Evolutionary conservation across 2,797 vertebrate genomes (phyloP).

Genomic region (Onychomys arenicola): DNA sequence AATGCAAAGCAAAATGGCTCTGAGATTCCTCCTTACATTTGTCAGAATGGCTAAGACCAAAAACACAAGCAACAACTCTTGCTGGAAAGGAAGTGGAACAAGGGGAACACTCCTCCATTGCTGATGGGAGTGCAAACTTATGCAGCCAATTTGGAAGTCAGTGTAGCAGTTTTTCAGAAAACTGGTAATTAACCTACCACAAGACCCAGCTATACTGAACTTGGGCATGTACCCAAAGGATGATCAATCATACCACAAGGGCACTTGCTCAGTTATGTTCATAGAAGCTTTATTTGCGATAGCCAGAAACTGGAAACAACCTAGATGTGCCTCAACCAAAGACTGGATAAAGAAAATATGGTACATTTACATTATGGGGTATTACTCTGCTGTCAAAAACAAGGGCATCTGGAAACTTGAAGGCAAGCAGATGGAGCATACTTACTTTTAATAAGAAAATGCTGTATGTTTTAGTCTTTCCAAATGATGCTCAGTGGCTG

Average conservation of each 20-base stretch:
- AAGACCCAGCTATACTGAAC: not conserved
- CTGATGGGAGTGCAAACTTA: not conserved
- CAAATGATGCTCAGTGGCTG: not conserved
- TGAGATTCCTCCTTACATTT: not conserved
- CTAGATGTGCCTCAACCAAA: not conserved
- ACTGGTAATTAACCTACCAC: not conserved
- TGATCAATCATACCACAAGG: not conserved
- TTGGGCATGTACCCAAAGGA: not conserved
- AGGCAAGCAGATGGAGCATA: not conserved
- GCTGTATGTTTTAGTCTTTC: too few relatives aligned
- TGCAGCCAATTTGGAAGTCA: not conserved
- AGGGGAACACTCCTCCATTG: not conserved
- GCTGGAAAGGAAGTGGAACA: not conserved
- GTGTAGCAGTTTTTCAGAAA: not conserved
- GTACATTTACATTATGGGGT: not conserved
- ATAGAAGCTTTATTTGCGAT: not conserved
- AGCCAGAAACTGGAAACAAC: not conserved
- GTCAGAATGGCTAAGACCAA: not conserved
- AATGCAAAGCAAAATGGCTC: not conserved
- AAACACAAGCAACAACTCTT: not conserved
- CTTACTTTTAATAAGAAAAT: not conserved
- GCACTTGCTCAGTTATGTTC: not conserved
- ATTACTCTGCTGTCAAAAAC: not conserved
- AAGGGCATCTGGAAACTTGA: not conserved
- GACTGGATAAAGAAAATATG: not conserved